A percentile compares a stretch with the other conserved stretches of the same genome.
Evolutionary conservation across 2,113 vertebrate genomes (phyloP).

Genomic region (Emydocephalus ijimae): DNA sequence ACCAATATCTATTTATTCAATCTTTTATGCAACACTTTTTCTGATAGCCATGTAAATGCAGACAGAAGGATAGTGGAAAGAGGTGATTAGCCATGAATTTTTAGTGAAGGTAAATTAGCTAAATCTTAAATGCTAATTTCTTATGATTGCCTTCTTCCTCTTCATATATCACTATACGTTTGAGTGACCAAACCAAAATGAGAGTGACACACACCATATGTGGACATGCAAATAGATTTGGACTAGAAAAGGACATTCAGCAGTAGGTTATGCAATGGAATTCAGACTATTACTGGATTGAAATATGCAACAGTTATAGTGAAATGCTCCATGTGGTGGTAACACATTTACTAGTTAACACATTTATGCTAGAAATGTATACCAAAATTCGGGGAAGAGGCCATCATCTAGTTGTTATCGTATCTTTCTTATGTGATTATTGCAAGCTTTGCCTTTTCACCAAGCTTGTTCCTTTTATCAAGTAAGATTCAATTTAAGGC

Average conservation of each 20-base stretch:
- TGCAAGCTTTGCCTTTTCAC: not conserved
- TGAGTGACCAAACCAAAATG: not conserved
- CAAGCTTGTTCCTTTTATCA: not conserved
- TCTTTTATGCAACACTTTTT: not conserved
- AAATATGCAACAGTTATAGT: not conserved
- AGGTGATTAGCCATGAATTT: not conserved
- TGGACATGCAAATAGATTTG: not conserved
- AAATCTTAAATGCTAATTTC: not conserved
- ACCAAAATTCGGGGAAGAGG: not conserved
- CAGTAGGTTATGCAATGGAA: not conserved
- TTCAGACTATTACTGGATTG: not conserved
- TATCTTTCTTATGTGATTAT: not conserved
- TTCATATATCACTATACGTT: not conserved
- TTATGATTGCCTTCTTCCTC: not conserved
- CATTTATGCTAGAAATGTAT: not conserved
- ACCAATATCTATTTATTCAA: not conserved
- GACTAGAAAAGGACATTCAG: not conserved
- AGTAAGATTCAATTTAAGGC: not conserved
- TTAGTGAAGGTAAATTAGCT: not conserved
- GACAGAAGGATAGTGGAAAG: not conserved
- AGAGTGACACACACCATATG: not conserved
- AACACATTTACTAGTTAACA: not conserved
- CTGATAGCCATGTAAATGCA: not conserved
- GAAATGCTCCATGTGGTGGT: not conserved
- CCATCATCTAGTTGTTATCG: not conserved